Base-by-base conservation (phyloP, 1,140 invertebrate species). In the Panonychus citri region DNA sequence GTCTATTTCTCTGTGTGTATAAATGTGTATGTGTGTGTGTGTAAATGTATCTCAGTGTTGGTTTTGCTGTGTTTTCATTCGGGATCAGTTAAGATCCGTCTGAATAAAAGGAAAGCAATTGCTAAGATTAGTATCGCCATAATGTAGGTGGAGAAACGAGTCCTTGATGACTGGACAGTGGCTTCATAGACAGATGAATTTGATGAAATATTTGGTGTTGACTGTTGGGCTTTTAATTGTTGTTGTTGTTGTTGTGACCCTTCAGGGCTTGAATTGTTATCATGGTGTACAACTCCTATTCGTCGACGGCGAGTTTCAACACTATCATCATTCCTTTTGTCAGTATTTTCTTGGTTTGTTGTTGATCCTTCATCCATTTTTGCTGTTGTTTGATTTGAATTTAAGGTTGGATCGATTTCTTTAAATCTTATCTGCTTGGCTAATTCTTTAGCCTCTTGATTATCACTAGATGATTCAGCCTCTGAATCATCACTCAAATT, bases 341-440 rank as follows among this genome's bases (percentile, higher is more conserved):
- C 42, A n/a, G n/a, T n/a, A n/a, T n/a, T n/a, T n/a, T n/a, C 30
- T 7, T 34, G 30, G 30, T 34, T 34, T 34, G 28, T 51, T 51
- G 12, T 30, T 25, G 10, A 30, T 17, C 17, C 15, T 51, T 30
- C 10, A 51, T 27, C 3, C 19, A 49, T 24, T 21, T 13, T 8
- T 49, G 46, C 19, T 24, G 17, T 51, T 30, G 3, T 17, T 21
- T 51, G 49, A 51, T 21, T 24, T 51, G 3, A 13, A 25, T 51
- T 51, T 25, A 10, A 5, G 49, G 13, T 49, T 21, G 28, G 12
- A 51, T 28, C 28, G 49, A 26, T 51, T 13, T 51, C 28, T 10
- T 56, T 59, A 34, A 59, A 59, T 10, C 48, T 52, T 37, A 59
- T 59, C 40, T 59, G 58, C 19, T 56, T 52, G 15, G 58, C 58